Percentiles rank a stretch among this genome's conserved stretches.
Conservation (phyloP, 2,888 invertebrate genomes). For the Nymphalis polychloros region DNA sequence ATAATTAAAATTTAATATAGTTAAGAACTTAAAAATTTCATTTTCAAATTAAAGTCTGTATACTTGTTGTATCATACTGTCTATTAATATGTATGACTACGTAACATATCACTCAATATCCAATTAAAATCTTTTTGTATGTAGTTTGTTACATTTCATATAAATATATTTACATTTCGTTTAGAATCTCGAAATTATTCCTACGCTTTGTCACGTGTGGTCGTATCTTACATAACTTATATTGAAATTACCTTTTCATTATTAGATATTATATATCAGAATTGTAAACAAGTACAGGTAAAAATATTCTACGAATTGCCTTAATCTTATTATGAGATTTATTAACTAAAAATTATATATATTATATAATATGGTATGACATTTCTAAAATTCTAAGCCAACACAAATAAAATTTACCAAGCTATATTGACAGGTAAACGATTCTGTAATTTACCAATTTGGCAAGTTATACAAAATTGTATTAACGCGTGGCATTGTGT, state of each 20-base stretch:
- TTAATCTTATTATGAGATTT: neutral
- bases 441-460: conserved; percentile 1
- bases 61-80: neutral
- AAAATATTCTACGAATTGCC: neutral
- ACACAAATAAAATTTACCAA: neutral
- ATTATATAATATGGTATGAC: neutral
- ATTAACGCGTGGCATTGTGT: conserved; percentile 16
- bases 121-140: conserved; percentile 22
- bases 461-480: neutral
- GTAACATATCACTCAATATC: conserved; percentile 39
- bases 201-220: conserved; percentile 20
- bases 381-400: neutral
- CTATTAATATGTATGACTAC: conserved; percentile 28
- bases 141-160: conserved; percentile 29
- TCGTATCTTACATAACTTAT: neutral
- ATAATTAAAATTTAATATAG: conserved; percentile 18
- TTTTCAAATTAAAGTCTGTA: neutral
- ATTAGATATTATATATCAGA: neutral
- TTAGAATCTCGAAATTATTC: conserved; percentile 14
- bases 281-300: neutral
- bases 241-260: neutral
- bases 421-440: neutral
- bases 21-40: conserved; percentile 5
- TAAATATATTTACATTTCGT: conserved; percentile 19
- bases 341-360: neutral